Evolutionary conservation across 2,113 vertebrate genomes (phyloP), one percentile per base, ranked within the genome.

Genomic region (Nyctibius bracteatus): DNA sequence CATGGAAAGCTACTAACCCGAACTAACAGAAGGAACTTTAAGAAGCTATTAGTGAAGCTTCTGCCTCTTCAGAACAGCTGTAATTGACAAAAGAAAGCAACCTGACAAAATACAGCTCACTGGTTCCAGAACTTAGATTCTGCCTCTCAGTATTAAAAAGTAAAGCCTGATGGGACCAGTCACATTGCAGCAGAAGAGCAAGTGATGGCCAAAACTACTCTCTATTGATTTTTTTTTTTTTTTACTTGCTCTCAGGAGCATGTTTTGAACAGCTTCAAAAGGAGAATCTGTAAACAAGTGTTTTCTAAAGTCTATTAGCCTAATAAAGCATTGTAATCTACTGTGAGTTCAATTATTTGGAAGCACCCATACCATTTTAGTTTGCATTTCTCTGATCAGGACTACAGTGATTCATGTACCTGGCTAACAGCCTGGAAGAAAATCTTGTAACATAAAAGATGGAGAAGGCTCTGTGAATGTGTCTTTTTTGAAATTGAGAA

Each of bases 11-110:
- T 59, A 41, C 68, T n/a, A 93, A 57, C 6, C 9, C 71, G 46
- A 88, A 92, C 57, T 44, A 94, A 90, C 57, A 82, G 88, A 68
- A 75, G 23, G 66, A 86, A 88, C 41, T 73, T 92, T 17, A 67
- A 78, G 47, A 73, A 87, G 58, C 67, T 59, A 61, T 77, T 83
- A 90, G 30, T 49, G 58, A 90, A 88, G 35, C 49, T 82, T 51
- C 65, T 81, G 46, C 70, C 31, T 80, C 61, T 83, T 81, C 63
- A 68, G 49, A 73, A 59, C 25, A 47, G 37, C 51, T 81, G 5
- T 86, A 86, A 96, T 70, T 94, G 83, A 81, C 63, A 86, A 79
- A 80, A 93, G 70, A 72, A 92, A 95, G 67, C 17, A 93, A 86
- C 72, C 37, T 78, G 91, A 94, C 70, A 92, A 81, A 92, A 81